A percentile compares a stretch with the other conserved stretches of the same genome.
These are phyloP conservation scores for Rhipidura dahli DNA, from an alignment of 2,113 vertebrate genomes.

Conservation along the genomic window DNA sequence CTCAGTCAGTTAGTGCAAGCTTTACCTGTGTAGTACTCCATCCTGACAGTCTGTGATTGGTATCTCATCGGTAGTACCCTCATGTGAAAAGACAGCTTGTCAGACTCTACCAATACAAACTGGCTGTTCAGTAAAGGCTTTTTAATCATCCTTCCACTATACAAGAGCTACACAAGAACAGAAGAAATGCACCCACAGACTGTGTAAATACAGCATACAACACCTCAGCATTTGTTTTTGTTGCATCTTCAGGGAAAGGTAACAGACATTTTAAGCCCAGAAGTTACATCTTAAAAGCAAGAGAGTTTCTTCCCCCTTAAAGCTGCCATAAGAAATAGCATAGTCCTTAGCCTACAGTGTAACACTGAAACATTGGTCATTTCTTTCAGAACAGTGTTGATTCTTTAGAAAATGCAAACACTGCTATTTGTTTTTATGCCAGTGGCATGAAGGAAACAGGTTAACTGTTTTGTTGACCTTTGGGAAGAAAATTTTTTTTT, in stretches of 20 bases:
- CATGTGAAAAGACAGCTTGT: not conserved
- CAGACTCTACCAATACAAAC: not conserved
- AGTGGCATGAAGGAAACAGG: not conserved
- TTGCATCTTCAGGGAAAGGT: not conserved
- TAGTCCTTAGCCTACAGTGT: not conserved
- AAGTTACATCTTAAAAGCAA: not conserved
- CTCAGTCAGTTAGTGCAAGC: not conserved
- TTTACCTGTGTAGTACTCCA: not conserved
- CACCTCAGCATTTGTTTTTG: not conserved
- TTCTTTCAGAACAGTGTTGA: not conserved
- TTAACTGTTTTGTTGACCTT: not conserved
- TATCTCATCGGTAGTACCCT: not conserved
- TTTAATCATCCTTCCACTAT: not conserved
- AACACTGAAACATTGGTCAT: not conserved
- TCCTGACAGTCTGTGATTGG: not conserved
- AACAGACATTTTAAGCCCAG: not conserved
- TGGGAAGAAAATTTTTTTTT: not conserved
- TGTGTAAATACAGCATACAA: not conserved
- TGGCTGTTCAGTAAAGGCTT: not conserved
- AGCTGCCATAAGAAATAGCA: not conserved
- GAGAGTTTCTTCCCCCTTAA: not conserved
- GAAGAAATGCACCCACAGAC: not conserved
- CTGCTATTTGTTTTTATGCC: not conserved
- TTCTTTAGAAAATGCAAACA: not conserved
- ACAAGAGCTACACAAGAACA: not conserved